Evolutionary conservation across 23 tunicate genomes (phyloP), one percentile per base, ranked within the genome.

Genomic region (Styela plicata): DNA sequence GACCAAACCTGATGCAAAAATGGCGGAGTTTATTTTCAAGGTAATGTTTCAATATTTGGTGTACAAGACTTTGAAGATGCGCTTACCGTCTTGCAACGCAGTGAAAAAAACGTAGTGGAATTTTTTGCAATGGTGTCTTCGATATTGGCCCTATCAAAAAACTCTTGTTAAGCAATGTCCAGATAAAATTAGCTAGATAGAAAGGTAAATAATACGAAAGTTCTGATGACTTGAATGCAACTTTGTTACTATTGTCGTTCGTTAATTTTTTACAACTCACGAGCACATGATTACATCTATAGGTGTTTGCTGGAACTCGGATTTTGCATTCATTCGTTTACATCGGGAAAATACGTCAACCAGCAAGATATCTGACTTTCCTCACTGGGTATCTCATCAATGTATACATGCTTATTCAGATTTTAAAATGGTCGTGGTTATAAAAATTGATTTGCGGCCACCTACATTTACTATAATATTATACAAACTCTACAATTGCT

Each of bases 21-120:
- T 80, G 68, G 92, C 92, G 22, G 36, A 82, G 24, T 84, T 70
- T 79, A 86, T 87, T 24, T 92, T 92, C 74, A 83, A 79, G 86
- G 97, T 92, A 73, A 26, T 26, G 52, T 73, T n/a, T n/a, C n/a
- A n/a, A n/a, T n/a, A n/a, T n/a, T n/a, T n/a, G n/a, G n/a, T n/a
- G n/a, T n/a, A n/a, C n/a, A n/a, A n/a, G n/a, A n/a, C n/a, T n/a
- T n/a, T n/a, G n/a, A n/a, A n/a, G n/a, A n/a, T n/a, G n/a, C n/a
- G n/a, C n/a, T n/a, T n/a, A n/a, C n/a, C n/a, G n/a, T n/a, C n/a
- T n/a, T n/a, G n/a, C n/a, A n/a, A n/a, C n/a, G n/a, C n/a, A n/a
- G n/a, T n/a, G n/a, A n/a, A n/a, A n/a, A n/a, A n/a, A n/a, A n/a
- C n/a, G n/a, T n/a, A n/a, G n/a, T n/a, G n/a, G n/a, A n/a, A n/a